These are phyloP conservation scores for Steinernema carpocapsae DNA, from an alignment of 2,888 invertebrate species.

Conservation along the genomic window DNA sequence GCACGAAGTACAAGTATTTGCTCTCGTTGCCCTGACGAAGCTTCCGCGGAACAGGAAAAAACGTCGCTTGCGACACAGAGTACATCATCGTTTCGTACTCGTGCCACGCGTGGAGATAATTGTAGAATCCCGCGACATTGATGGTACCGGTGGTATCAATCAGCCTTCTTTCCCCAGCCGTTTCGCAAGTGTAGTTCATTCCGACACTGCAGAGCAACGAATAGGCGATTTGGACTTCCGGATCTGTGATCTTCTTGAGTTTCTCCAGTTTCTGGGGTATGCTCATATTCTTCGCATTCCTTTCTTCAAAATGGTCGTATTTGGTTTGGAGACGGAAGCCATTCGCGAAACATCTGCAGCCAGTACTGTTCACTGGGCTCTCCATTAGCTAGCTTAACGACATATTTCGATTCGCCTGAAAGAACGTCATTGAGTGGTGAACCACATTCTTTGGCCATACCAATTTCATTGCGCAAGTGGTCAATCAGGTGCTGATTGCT, in stretches of 20 bases:
- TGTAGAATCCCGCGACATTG: slow-evolving; percentile 79
- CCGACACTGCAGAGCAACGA: slow-evolving; percentile 77
- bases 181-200: slow-evolving; percentile 53
- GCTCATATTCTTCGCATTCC: slow-evolving; percentile 31
- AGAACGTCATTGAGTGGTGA: neutral
- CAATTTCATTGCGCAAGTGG: slow-evolving; percentile 59
- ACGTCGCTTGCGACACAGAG: slow-evolving; percentile 81
- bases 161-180: slow-evolving; percentile 43
- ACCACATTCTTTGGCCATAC: no score
- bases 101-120: slow-evolving; percentile 95
- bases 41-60: slow-evolving; percentile 83
- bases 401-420: slow-evolving; percentile 58
- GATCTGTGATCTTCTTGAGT: slow-evolving; percentile 40
- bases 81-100: slow-evolving; percentile 77
- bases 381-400: slow-evolving; percentile 72
- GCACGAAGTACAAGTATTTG: slow-evolving; percentile 56
- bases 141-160: slow-evolving; percentile 64
- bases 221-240: slow-evolving; percentile 85
- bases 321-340: slow-evolving; percentile 76
- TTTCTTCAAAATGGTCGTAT: slow-evolving; percentile 50
- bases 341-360: slow-evolving; percentile 89
- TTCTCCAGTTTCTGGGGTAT: slow-evolving; percentile 17
- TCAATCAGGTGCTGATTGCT: slow-evolving; percentile 76
- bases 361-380: slow-evolving; percentile 84
- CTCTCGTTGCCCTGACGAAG: slow-evolving; percentile 47